Evolutionary conservation across 2,888 invertebrate species (phyloP), one percentile per base, ranked within the genome.

Genomic region (Pterobdella sp.): DNA sequence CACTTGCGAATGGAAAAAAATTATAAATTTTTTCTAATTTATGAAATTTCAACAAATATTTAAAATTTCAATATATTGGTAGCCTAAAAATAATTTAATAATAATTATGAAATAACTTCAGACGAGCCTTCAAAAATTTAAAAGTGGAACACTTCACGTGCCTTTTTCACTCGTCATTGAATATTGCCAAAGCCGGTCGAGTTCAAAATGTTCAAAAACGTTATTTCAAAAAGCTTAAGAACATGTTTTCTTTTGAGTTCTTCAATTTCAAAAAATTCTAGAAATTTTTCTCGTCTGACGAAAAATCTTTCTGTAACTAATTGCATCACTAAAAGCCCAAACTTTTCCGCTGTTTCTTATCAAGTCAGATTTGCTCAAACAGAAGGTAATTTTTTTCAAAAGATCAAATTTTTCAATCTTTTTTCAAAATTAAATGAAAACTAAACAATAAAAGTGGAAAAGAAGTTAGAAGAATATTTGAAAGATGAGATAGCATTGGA

Each of bases 401-500:
- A 4, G 18, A 26, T 56, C 60, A 56, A 14, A 3, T 56, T 26
- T 56, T 56, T 56, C 49, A 22, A 22, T 42, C 49, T 42, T 14
- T 14, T 14, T 42, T 42, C 49, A 22, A 42, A 42, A 14, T 42
- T 42, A 14, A 42, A 42, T 42, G 49, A 42, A 42, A 14, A 14
- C 22, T 42, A 22, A 14, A 42, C 49, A 42, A 14, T 22, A 4
- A 22, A 56, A 80, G 80, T 76, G 72, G 79, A 80, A 79, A 80
- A 78, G 80, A 83, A 84, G 81, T 86, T 97, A 69, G 90, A 92
- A 0, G 92, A 93, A 81, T 96, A 95, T 82, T 85, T 97, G 35
- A 90, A 91, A 0, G 93, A 96, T 80, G 96, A 97, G 86, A 95
- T 97, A 76, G 87, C 91, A 35, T 91, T 92, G 0, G 96, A 96